phyloP scores from a whole-genome alignment of 2,888 invertebrate species.

The Strigamia transsilvanica region DNA sequence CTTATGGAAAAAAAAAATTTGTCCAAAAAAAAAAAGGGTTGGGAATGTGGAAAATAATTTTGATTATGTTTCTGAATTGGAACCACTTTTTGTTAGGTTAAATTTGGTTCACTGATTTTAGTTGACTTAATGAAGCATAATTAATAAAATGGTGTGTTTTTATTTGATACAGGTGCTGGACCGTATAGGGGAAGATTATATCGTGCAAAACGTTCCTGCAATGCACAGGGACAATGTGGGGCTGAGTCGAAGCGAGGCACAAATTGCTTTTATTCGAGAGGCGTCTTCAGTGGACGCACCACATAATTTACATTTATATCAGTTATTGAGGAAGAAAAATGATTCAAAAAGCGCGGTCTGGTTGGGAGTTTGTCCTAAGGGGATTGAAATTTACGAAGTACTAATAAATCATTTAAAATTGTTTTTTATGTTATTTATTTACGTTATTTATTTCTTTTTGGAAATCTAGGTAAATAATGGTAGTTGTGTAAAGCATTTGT shows the following conservation, averaged over 20 bases:
- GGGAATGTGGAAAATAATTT: constrained; percentile 41
- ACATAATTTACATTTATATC: constrained; percentile 86
- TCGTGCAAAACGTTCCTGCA: constrained; percentile 72
- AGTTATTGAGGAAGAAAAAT: constrained; percentile 73
- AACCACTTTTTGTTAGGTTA: constrained; percentile 27
- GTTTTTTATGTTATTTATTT: constrained; percentile 22
- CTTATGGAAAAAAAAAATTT: neutral
- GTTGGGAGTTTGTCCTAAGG: constrained; percentile 90
- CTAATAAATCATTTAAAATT: constrained; percentile 5
- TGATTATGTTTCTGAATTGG: constrained; percentile 27
- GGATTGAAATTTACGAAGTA: constrained; percentile 84
- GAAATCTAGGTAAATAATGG: constrained; percentile 61
- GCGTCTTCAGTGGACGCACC: constrained; percentile 83
- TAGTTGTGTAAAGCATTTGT: constrained; percentile 61
- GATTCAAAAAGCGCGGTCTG: constrained; percentile 74
- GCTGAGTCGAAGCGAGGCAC: constrained; percentile 80
- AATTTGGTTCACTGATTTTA: constrained; percentile 35
- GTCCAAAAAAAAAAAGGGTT: constrained; percentile 1
- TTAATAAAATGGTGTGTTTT: neutral
- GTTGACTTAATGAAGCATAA: constrained; percentile 25
- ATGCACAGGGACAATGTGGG: constrained; percentile 85
- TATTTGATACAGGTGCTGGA: constrained; percentile 64
- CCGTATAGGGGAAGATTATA: constrained; percentile 67
- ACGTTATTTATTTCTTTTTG: constrained; percentile 25
- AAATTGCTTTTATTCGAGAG: constrained; percentile 87